phyloP scores from a whole-genome alignment of 1,140 invertebrate species.

The Metopolophium dirhodum region DNA sequence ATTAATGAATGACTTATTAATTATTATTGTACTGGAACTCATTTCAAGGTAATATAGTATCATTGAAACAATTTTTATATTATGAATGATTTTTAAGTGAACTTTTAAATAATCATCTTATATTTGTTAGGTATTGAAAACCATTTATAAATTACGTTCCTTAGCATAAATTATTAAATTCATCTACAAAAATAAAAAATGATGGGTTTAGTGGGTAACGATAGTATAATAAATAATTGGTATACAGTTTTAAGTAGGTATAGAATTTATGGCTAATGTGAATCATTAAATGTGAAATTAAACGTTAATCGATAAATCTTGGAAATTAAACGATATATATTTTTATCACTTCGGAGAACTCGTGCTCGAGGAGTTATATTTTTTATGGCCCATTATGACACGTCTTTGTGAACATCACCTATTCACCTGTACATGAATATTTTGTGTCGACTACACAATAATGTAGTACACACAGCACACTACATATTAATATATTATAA shows the following conservation, averaged over 20 bases:
- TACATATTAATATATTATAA: not conserved
- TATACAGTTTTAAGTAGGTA: not conserved
- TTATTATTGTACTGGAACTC: not conserved
- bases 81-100: not conserved
- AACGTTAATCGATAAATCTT: slow-evolving; percentile 47
- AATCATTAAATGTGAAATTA: slow-evolving; percentile 34
- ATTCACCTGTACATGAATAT: not conserved
- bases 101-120: not conserved
- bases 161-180: slow-evolving; percentile 25
- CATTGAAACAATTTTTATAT: not conserved
- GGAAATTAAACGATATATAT: slow-evolving; percentile 36
- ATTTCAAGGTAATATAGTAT: not conserved
- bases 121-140: not conserved
- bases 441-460: not conserved
- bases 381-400: slow-evolving; percentile 24
- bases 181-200: not conserved
- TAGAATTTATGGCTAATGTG: slow-evolving; percentile 1
- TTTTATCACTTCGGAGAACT: slow-evolving; percentile 50
- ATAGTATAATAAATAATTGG: slow-evolving; percentile 3
- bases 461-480: not conserved
- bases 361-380: slow-evolving; percentile 28
- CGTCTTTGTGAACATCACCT: slow-evolving; percentile 23
- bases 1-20: not conserved
- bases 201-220: not conserved
- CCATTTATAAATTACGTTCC: not conserved